Conservation (phyloP, 1,140 invertebrate species). For the Aphidius gifuensis region DNA sequence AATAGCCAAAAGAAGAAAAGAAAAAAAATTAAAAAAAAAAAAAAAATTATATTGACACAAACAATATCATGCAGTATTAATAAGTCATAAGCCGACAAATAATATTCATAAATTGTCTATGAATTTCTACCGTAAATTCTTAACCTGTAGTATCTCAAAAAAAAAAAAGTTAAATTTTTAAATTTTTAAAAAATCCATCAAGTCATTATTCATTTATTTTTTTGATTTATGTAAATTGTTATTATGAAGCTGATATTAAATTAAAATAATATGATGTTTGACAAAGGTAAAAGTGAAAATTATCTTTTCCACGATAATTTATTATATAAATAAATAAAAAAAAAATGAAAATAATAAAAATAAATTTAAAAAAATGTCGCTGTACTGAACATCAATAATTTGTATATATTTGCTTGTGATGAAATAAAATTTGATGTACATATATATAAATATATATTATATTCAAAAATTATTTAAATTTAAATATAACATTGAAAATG, state of each 20-base stretch:
- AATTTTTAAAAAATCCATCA: background rate
- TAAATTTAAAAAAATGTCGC: constrained; percentile 29
- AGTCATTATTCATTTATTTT: too few species aligned
- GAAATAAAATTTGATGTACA: constrained; percentile 53
- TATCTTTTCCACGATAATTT: too few species aligned
- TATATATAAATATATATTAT: constrained; percentile 39
- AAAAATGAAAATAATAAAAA: too few species aligned
- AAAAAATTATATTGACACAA: constrained; percentile 28
- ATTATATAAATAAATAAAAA: too few species aligned
- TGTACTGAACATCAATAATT: constrained; percentile 44
- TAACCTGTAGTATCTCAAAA: background rate
- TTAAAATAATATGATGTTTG: too few species aligned
- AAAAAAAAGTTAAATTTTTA: background rate
- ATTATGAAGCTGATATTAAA: too few species aligned
- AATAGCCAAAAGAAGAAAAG: constrained; percentile 10
- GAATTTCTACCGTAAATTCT: constrained; percentile 2
- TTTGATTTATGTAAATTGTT: too few species aligned
- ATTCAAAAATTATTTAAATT: constrained; percentile 10
- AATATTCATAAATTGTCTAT: background rate
- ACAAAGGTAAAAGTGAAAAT: too few species aligned
- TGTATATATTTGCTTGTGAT: constrained; percentile 53
- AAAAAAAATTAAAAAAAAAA: too few species aligned
- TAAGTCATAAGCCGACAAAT: constrained; percentile 42
- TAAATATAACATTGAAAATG: background rate
- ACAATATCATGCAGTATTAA: constrained; percentile 52